Percentiles rank a stretch among this genome's conserved stretches.
These are phyloP conservation scores for Euura lappo DNA, from an alignment of 1,140 invertebrate species.

Conservation along the genomic window DNA sequence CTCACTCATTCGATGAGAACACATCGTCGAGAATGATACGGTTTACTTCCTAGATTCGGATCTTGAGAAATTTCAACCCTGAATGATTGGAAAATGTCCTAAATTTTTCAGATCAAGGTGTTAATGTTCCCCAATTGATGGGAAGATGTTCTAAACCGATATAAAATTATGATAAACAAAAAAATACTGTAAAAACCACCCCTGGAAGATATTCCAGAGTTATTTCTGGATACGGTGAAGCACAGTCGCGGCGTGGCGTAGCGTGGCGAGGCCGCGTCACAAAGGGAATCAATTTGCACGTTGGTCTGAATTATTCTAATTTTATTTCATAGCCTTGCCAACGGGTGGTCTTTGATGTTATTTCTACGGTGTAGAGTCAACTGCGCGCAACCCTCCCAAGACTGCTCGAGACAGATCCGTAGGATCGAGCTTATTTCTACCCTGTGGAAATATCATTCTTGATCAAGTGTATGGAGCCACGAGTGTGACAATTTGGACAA, in stretches of 20 bases:
- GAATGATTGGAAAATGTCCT: no score
- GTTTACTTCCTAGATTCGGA: no score
- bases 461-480: not conserved
- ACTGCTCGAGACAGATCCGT: not conserved
- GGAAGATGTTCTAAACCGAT: no score
- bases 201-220: slow-evolving; percentile 4
- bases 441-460: not conserved
- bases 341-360: slow-evolving; percentile 26
- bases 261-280: not conserved
- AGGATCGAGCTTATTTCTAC: not conserved
- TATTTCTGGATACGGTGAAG: no score
- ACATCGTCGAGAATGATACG: no score
- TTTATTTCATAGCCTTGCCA: slow-evolving; percentile 23
- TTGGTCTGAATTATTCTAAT: slow-evolving; percentile 22
- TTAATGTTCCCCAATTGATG: no score
- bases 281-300: slow-evolving; percentile 27
- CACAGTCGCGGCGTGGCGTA: no score
- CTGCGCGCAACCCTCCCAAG: slow-evolving; percentile 7
- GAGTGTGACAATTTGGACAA: not conserved
- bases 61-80: no score
- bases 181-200: not conserved
- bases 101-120: no score
- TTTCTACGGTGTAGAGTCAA: slow-evolving; percentile 23
- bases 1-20: no score
- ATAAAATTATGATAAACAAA: no score